phyloP scores from a whole-genome alignment of 2,113 vertebrate species.

The Anseranas semipalmata region DNA sequence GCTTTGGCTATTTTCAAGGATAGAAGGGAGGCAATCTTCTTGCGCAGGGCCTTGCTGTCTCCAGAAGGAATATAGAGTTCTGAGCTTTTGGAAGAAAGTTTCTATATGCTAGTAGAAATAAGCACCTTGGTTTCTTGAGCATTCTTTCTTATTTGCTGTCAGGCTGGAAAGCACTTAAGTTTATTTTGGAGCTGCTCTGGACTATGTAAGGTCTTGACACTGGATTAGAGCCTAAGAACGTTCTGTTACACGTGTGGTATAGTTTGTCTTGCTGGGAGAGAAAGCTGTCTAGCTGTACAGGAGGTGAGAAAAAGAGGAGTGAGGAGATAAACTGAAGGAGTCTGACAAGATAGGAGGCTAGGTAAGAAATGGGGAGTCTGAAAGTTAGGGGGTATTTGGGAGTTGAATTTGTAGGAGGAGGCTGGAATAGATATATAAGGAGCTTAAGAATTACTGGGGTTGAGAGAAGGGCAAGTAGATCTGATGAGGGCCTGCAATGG shows the following conservation, averaged over 20 bases:
- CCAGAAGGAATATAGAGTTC: neutral
- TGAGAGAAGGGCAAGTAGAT: neutral
- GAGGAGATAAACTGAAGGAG: neutral
- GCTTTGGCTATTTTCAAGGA: neutral
- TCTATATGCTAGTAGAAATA: neutral
- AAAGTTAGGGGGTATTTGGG: neutral
- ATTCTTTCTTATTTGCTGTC: neutral
- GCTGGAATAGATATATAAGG: neutral
- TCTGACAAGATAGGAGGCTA: neutral
- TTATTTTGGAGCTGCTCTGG: neutral
- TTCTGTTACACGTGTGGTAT: accelerated
- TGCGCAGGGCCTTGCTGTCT: neutral
- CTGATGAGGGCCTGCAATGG: neutral
- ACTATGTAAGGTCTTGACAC: neutral
- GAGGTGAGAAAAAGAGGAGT: neutral
- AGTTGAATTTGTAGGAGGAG: neutral
- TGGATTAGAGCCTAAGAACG: neutral
- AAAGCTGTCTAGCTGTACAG: neutral
- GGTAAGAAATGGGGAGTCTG: neutral
- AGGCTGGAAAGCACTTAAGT: neutral
- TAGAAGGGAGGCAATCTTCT: neutral
- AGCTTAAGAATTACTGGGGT: neutral
- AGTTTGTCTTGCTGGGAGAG: neutral
- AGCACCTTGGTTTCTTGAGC: neutral
- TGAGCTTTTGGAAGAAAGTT: neutral